Evolutionary conservation across 2,113 vertebrate genomes (phyloP), one percentile per base, ranked within the genome.

Genomic region (Nycticebus coucang): DNA sequence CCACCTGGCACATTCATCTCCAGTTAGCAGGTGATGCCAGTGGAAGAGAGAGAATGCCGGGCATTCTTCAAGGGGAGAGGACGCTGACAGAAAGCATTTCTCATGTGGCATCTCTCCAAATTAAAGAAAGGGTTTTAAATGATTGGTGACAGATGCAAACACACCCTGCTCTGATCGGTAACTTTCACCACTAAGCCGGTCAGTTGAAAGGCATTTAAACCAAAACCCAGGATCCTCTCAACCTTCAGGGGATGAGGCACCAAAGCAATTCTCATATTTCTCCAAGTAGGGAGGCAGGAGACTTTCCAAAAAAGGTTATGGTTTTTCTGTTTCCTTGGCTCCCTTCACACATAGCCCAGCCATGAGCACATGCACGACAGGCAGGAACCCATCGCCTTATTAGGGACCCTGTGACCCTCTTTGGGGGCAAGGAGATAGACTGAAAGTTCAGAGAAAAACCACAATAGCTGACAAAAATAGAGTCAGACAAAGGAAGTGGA

Each of bases 341-440:
- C 7, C 64, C 94, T 94, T 93, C 93, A 80, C 97, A 95, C 88
- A 11, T 0, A 82, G n/a, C 88, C 91, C 0, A 21, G 94, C 75
- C 2, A 75, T 35, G 95, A 24, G 84, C 94, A 93, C 55, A 90
- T 0, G 41, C 0, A 2, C 10, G 59, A 95, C 35, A 2, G 72
- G 90, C 93, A 90, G 98, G 86, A 92, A 80, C 55, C 83, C 18
- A 22, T 55, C 86, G 79, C 96, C 97, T 98, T 97, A 96, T 97
- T 95, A 96, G 97, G 98, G 87, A 92, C 33, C 15, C 68, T 28
- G 0, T 17, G 77, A 90, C 22, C 1, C 41, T 69, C 3, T 89
- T 22, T 10, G 60, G 55, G 57, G 0, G 0, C 75, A 68, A 22
- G 45, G 1, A 55, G 50, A 0, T 53, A 69, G 1, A 62, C n/a